These are phyloP conservation scores for Austrofundulus limnaeus DNA, from an alignment of 2,113 vertebrate genomes.

Conservation along the genomic window DNA sequence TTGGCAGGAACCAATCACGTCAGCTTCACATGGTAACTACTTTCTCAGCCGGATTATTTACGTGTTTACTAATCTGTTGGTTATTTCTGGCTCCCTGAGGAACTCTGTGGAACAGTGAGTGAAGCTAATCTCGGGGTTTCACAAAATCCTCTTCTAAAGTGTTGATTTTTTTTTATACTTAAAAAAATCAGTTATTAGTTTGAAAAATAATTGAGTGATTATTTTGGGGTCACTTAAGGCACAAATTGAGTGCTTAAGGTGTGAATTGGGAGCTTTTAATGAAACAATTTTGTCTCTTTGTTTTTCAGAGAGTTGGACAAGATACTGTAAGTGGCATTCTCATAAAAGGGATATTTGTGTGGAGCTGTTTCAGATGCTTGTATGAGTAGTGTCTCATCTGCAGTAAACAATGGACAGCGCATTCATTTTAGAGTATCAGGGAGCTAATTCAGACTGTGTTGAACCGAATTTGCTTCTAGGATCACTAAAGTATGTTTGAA, in stretches of 20 bases:
- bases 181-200: too few relatives aligned
- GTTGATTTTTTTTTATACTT: too few relatives aligned
- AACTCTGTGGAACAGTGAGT: not conserved
- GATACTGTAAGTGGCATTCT: too few relatives aligned
- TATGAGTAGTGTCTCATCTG: too few relatives aligned
- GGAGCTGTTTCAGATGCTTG: too few relatives aligned
- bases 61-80: slow-evolving; percentile 58
- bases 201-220: not conserved
- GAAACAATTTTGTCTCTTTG: not conserved
- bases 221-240: not conserved
- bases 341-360: too few relatives aligned
- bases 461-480: too few relatives aligned
- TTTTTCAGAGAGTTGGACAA: not conserved
- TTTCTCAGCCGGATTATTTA: slow-evolving; percentile 33
- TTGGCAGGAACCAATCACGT: slow-evolving; percentile 26
- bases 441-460: too few relatives aligned
- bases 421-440: too few relatives aligned
- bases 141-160: too few relatives aligned
- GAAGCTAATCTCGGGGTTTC: not conserved
- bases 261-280: not conserved
- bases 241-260: not conserved
- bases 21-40: slow-evolving; percentile 30
- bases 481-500: too few relatives aligned
- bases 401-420: too few relatives aligned
- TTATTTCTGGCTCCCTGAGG: slow-evolving; percentile 59